Percentiles rank a stretch among this genome's conserved stretches.
Evolutionary conservation across 2,888 invertebrate genomes (phyloP).

Genomic region (Zele albiditarsus): DNA sequence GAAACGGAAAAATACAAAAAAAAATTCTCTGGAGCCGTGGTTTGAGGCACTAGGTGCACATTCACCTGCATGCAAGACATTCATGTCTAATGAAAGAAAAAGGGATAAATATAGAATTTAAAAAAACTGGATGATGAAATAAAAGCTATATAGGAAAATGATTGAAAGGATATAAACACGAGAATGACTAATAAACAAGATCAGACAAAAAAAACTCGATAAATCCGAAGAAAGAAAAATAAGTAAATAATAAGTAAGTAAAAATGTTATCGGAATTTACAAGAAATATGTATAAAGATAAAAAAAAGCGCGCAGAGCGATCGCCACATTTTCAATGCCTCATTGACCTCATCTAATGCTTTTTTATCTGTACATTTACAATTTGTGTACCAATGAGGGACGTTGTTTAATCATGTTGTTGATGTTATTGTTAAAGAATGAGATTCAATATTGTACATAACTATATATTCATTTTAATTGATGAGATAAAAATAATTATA

Average conservation of each 20-base stretch:
- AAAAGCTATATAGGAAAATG: slow-evolving; percentile 42
- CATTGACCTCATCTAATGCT: slow-evolving; percentile 73
- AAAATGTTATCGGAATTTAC: slow-evolving; percentile 41
- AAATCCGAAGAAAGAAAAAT: slow-evolving; percentile 45
- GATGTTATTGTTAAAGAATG: slow-evolving; percentile 86
- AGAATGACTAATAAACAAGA: slow-evolving; percentile 47
- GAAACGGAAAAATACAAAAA: not conserved
- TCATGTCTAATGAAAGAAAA: slow-evolving; percentile 56
- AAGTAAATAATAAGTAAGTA: not conserved
- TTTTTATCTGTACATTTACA: slow-evolving; percentile 74
- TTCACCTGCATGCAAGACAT: slow-evolving; percentile 64
- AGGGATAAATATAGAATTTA: slow-evolving; percentile 40
- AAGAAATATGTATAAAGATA: slow-evolving; percentile 50
- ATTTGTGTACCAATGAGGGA: slow-evolving; percentile 73
- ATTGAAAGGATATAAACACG: slow-evolving; percentile 48
- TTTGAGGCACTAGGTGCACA: slow-evolving; percentile 55
- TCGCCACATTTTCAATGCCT: slow-evolving; percentile 70
- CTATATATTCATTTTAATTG: slow-evolving; percentile 83
- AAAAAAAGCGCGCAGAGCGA: slow-evolving; percentile 66
- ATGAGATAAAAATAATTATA: slow-evolving; percentile 73
- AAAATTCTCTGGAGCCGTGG: slow-evolving; percentile 25
- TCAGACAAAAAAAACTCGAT: slow-evolving; percentile 39
- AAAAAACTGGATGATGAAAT: slow-evolving; percentile 37
- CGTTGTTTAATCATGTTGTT: slow-evolving; percentile 79
- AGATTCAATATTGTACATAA: slow-evolving; percentile 85